Conservation (phyloP, 2,113 vertebrate species). For the Colinus virginianus region DNA sequence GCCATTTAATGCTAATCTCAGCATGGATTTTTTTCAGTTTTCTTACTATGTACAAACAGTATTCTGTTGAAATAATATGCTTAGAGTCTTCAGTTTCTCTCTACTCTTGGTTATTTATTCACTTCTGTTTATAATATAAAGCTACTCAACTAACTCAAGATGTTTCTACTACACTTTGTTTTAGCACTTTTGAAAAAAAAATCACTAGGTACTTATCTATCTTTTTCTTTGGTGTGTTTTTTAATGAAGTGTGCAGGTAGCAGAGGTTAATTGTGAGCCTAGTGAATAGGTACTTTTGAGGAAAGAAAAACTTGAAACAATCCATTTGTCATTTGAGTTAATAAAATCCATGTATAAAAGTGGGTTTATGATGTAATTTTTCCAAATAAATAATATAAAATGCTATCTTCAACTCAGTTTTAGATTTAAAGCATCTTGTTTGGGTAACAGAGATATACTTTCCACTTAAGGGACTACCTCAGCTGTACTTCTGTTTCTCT, state of each 20-base stretch:
- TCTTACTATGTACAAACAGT: not conserved
- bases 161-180: not conserved
- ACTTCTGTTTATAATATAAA: not conserved
- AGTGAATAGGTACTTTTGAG: not conserved
- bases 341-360: not conserved
- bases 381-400: not conserved
- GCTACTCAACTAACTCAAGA: not conserved
- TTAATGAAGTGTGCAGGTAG: not conserved
- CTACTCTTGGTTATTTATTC: not conserved
- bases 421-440: not conserved
- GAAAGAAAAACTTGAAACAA: not conserved
- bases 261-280: not conserved
- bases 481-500: not conserved
- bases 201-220: not conserved
- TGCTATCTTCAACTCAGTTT: not conserved
- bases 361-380: not conserved
- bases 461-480: not conserved
- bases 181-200: not conserved
- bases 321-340: not conserved
- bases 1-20: conserved; percentile 2
- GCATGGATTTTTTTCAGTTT: not conserved
- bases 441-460: not conserved
- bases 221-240: not conserved
- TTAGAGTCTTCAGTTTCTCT: not conserved
- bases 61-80: conserved; percentile 6